Evolutionary conservation across 1,140 invertebrate species (phyloP).

Genomic region (Philotrypesis tridentata): DNA sequence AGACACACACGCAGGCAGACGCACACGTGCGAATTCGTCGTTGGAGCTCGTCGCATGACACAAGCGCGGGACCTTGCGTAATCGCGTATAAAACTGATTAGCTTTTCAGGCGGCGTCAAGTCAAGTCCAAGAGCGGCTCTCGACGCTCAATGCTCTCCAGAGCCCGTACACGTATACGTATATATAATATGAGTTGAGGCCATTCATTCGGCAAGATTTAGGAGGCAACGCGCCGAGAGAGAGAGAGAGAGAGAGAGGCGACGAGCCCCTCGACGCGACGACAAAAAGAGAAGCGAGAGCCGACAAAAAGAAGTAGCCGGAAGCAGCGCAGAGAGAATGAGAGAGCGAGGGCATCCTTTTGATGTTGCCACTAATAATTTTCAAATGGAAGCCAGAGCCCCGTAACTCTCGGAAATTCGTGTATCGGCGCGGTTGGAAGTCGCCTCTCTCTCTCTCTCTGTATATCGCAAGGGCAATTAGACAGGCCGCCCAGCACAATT

Average conservation of each 20-base stretch:
- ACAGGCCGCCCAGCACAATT: neutral
- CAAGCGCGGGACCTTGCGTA: neutral
- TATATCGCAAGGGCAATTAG: conserved; percentile 5
- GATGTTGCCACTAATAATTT: neutral
- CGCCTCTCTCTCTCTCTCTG: too few relatives aligned
- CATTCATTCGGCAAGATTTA: neutral
- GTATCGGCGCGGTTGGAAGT: neutral
- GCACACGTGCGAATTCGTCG: too few relatives aligned
- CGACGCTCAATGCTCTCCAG: too few relatives aligned
- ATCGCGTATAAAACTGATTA: neutral
- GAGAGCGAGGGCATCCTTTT: neutral
- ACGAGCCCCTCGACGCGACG: neutral
- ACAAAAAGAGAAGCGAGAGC: neutral
- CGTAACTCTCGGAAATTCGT: neutral
- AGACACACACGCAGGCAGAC: too few relatives aligned
- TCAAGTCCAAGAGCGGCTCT: neutral
- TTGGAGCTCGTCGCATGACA: too few relatives aligned
- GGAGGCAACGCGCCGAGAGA: neutral
- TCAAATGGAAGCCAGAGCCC: neutral
- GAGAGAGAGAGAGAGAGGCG: too few relatives aligned
- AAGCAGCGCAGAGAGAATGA: too few relatives aligned
- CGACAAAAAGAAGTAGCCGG: neutral
- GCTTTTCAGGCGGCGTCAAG: neutral
- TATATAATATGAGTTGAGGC: neutral
- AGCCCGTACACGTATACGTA: too few relatives aligned